Conservation (phyloP, 2,888 invertebrate genomes). For the Oxycera nigricornis region DNA sequence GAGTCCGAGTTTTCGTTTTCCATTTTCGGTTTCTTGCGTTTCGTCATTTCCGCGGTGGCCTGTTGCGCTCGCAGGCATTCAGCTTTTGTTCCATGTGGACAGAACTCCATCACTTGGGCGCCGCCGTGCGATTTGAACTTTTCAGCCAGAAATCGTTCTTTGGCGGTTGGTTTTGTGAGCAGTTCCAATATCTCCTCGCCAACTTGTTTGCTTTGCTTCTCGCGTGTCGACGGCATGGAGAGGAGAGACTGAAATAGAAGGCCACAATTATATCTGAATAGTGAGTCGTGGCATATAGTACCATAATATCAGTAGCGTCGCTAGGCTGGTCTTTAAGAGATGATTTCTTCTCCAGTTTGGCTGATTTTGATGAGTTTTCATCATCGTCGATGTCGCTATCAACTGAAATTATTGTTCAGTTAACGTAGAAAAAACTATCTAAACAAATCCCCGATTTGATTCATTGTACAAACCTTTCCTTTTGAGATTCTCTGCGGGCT, state of each 20-base stretch:
- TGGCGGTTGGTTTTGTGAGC: conserved; percentile 93
- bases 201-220: conserved; percentile 93
- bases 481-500: conserved; percentile 59
- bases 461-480: conserved; percentile 63
- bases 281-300: conserved; percentile 55
- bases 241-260: conserved; percentile 54
- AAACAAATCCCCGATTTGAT: too few species aligned
- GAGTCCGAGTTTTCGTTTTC: conserved; percentile 41
- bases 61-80: conserved; percentile 76
- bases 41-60: conserved; percentile 58
- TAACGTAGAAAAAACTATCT: background rate
- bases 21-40: conserved; percentile 44
- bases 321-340: conserved; percentile 54
- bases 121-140: conserved; percentile 96
- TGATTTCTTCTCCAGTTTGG: conserved; percentile 49
- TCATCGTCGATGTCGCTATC: conserved; percentile 56
- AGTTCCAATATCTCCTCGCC: conserved; percentile 95
- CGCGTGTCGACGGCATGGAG: conserved; percentile 82
- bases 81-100: conserved; percentile 91
- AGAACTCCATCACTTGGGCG: conserved; percentile 93
- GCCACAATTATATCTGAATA: background rate
- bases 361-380: conserved; percentile 50
- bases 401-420: conserved; percentile 52
- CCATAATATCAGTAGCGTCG: conserved; percentile 73
- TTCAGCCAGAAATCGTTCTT: conserved; percentile 93